A percentile compares a stretch with the other conserved stretches of the same genome.
Conservation (phyloP, 2,888 invertebrate species). For the Xylocampa areola region DNA sequence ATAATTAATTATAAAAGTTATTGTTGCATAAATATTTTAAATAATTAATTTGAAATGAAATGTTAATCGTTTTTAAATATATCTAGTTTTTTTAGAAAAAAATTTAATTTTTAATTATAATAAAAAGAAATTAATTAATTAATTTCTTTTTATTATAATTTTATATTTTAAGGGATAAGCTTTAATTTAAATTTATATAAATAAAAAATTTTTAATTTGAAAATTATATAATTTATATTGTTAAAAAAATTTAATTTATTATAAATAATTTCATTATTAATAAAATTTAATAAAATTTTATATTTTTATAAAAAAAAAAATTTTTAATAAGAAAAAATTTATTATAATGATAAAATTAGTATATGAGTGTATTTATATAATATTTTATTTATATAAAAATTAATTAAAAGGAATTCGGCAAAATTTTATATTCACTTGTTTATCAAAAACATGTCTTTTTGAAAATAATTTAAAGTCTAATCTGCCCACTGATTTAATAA, state of each 20-base stretch:
- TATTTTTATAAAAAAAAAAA: conserved; percentile 80
- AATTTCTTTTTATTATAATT: conserved; percentile 68
- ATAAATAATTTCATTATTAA: conserved; percentile 78
- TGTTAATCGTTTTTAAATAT: conserved; percentile 91
- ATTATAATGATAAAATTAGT: conserved; percentile 91
- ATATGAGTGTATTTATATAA: conserved; percentile 71
- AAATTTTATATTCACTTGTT: conserved; percentile 92
- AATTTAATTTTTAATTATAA: conserved; percentile 87
- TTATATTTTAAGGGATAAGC: conserved; percentile 90
- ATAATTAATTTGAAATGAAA: conserved; percentile 91
- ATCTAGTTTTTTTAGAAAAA: conserved; percentile 92
- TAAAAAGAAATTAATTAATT: conserved; percentile 62
- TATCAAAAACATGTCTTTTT: conserved; percentile 94
- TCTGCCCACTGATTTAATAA: conserved; percentile 92
- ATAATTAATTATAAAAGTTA: conserved; percentile 89
- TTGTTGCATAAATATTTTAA: conserved; percentile 90
- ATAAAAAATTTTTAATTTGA: conserved; percentile 67
- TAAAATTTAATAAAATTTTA: conserved; percentile 79
- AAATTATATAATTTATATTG: conserved; percentile 90
- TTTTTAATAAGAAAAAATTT: conserved; percentile 81
- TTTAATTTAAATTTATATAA: conserved; percentile 89
- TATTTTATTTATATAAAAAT: conserved; percentile 68
- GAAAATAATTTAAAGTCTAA: conserved; percentile 90
- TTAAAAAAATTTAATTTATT: conserved; percentile 87
- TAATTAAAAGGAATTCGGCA: conserved; percentile 91